These are phyloP conservation scores for Macrotrachela quadricornifera DNA, from an alignment of 1,140 invertebrate genomes.

Conservation along the genomic window DNA sequence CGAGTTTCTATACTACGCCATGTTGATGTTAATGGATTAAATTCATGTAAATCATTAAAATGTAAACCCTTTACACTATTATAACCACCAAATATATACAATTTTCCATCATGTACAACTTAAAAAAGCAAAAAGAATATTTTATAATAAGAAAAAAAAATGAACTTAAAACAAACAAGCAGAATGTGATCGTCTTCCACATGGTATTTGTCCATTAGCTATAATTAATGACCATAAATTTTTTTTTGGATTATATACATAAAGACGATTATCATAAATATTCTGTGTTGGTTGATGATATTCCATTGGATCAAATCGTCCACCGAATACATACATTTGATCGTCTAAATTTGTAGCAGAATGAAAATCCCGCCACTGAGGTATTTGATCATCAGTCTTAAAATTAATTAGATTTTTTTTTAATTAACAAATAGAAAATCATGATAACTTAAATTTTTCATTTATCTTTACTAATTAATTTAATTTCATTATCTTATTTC, in stretches of 20 bases:
- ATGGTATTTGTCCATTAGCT: conserved; percentile 29
- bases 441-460: too few species aligned
- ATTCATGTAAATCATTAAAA: conserved; percentile 57
- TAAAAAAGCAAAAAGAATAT: too few species aligned
- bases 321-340: conserved; percentile 65
- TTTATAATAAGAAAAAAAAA: too few species aligned
- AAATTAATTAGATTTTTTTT: background rate
- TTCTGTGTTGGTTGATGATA: background rate
- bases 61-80: conserved; percentile 49
- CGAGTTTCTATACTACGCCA: conserved; percentile 42
- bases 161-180: conserved; percentile 25
- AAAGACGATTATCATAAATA: conserved; percentile 4
- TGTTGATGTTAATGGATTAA: conserved; percentile 35
- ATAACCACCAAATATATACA: conserved; percentile 70
- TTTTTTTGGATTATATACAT: conserved; percentile 37
- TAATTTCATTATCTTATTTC: too few species aligned
- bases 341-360: conserved; percentile 48
- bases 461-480: too few species aligned
- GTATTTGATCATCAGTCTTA: conserved; percentile 19
- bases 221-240: conserved; percentile 35
- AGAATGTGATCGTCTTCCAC: conserved; percentile 61
- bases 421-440: too few species aligned
- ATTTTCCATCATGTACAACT: conserved; percentile 49
- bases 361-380: conserved; percentile 62
- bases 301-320: conserved; percentile 46